These are phyloP conservation scores for Chaetogeoica ovagalla DNA, from an alignment of 2,888 invertebrate species.

Conservation along the genomic window DNA sequence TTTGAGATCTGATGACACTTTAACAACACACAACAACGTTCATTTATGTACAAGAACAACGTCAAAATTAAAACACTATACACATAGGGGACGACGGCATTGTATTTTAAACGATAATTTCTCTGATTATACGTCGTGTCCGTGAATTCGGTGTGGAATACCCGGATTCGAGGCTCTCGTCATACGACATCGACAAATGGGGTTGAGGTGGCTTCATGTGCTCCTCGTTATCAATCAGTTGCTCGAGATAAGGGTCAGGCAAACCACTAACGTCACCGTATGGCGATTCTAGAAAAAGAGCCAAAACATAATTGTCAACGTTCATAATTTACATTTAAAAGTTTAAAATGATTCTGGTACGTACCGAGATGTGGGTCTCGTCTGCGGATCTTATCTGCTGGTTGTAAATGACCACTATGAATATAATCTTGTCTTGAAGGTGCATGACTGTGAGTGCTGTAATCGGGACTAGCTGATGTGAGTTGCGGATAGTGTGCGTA, in stretches of 20 bases:
- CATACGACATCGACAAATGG: conserved; percentile 86
- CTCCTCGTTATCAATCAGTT: conserved; percentile 69
- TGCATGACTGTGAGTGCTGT: conserved; percentile 72
- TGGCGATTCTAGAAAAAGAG: conserved; percentile 73
- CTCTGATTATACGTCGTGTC: conserved; percentile 87
- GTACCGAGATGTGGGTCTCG: conserved; percentile 84
- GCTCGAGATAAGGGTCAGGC: conserved; percentile 82
- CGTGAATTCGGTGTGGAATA: conserved; percentile 93
- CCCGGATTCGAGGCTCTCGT: conserved; percentile 90
- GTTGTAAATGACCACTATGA: conserved; percentile 60
- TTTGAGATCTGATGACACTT: conserved; percentile 51
- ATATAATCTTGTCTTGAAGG: conserved; percentile 81
- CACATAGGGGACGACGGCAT: conserved; percentile 19
- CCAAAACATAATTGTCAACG: not conserved
- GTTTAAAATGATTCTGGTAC: not conserved
- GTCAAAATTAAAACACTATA: conserved; percentile 46
- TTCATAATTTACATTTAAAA: too few species aligned
- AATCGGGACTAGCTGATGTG: conserved; percentile 70
- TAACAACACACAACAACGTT: conserved; percentile 47
- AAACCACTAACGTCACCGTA: conserved; percentile 93
- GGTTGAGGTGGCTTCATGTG: conserved; percentile 75
- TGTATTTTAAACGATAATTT: conserved; percentile 77
- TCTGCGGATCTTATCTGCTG: conserved; percentile 58
- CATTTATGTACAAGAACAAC: conserved; percentile 45
- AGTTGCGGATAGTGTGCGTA: conserved; percentile 83